phyloP scores from a whole-genome alignment of 2,113 vertebrate genomes.

The Chloropsis cyanopogon region DNA sequence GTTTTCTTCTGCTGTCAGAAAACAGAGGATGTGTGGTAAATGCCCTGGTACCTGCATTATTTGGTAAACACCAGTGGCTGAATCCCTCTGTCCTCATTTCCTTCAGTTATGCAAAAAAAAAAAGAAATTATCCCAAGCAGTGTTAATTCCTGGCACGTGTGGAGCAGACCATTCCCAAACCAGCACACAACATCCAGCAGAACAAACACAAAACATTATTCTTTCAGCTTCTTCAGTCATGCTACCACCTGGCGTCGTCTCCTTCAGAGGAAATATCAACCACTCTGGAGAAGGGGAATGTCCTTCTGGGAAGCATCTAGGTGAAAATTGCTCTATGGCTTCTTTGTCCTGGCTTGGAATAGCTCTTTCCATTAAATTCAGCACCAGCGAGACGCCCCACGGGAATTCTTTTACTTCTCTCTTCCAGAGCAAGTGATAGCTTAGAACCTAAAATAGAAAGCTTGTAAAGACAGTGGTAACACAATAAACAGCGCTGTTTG shows the following conservation, averaged over 20 bases:
- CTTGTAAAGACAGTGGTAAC: background rate
- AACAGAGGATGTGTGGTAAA: background rate
- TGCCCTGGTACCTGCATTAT: background rate
- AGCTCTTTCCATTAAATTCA: background rate
- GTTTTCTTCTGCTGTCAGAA: background rate
- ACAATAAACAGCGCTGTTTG: background rate
- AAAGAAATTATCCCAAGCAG: background rate
- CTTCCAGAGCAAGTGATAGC: background rate
- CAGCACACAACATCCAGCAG: background rate
- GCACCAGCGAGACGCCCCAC: accelerated
- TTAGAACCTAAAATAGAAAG: background rate
- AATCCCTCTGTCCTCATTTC: background rate
- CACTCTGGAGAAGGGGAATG: background rate
- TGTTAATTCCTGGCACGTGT: background rate
- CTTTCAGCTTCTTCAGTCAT: background rate
- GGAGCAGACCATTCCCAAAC: background rate
- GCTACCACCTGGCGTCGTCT: background rate
- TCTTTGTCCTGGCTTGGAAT: background rate
- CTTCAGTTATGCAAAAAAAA: background rate
- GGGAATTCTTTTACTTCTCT: background rate
- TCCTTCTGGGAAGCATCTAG: background rate
- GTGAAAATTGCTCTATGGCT: background rate
- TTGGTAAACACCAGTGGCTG: background rate
- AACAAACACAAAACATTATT: background rate
- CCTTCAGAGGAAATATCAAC: background rate